phyloP scores from a whole-genome alignment of 2,797 vertebrate species.

The Anguilla obscura region DNA sequence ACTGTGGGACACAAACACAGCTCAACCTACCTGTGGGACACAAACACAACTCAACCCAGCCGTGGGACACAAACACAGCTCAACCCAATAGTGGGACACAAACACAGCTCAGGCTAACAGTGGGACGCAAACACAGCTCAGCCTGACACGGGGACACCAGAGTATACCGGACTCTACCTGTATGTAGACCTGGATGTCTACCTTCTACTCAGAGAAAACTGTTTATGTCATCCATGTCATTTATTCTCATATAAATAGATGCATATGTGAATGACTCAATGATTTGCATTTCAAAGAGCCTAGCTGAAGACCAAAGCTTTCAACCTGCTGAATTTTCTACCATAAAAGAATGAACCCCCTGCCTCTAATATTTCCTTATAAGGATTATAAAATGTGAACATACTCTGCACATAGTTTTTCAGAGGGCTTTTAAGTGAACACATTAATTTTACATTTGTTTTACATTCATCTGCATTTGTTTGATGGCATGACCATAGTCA shows the following conservation, averaged over 20 bases:
- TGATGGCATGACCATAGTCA: not conserved
- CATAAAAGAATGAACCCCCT: not conserved
- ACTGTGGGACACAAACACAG: too few relatives aligned
- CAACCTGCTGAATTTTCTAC: not conserved
- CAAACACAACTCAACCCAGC: too few relatives aligned
- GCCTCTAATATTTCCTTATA: not conserved
- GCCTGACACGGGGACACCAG: too few relatives aligned
- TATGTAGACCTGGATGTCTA: too few relatives aligned
- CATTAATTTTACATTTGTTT: not conserved
- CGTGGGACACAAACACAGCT: too few relatives aligned
- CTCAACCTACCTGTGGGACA: too few relatives aligned
- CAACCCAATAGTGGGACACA: too few relatives aligned
- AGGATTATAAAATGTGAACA: not conserved
- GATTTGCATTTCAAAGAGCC: not conserved
- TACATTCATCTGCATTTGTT: not conserved
- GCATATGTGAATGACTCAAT: not conserved
- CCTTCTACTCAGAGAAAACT: not conserved
- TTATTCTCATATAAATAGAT: not conserved
- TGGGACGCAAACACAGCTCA: too few relatives aligned
- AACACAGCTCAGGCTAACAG: too few relatives aligned
- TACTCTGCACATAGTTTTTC: not conserved
- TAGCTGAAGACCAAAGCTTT: not conserved
- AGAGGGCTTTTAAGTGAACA: not conserved
- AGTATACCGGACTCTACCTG: too few relatives aligned
- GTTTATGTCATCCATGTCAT: not conserved